Evolutionary conservation across 2,888 invertebrate species (phyloP), one percentile per base, ranked within the genome.

Genomic region (Ptychoptera albimana): DNA sequence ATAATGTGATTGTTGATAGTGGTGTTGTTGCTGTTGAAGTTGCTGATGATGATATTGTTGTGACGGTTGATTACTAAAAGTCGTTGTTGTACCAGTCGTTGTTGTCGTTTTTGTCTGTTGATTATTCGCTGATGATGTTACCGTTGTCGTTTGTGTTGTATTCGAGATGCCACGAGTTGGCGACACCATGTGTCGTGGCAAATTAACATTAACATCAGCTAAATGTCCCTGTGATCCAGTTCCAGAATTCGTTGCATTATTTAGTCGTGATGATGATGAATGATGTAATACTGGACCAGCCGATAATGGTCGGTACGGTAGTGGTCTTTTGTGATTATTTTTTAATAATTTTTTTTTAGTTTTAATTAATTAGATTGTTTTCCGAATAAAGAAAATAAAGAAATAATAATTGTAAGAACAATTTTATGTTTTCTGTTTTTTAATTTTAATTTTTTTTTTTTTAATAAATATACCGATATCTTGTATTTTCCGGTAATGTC

Each of bases 401-500:
- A 40, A 15, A 31, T 37, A 10, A 34, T 30, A 43, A 37, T 36
- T 35, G 16, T 11, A 32, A 15, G 31, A 32, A 32, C 8, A 32
- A 14, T 31, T 39, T 30, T 39, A 7, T 10, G 6, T 39, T 39
- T 38, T 38, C 16, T 32, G 32, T 11, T 32, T 32, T 32, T 32
- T 32, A n/a, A 32, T 11, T 32, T 32, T 32, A 32, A 11, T 2
- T 37, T 45, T 15, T 11, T 35, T 14, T n/a, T 15, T 38, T 37
- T 39, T 42, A 32, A 32, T 11, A 37, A 41, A 46, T 48, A 53
- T 70, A 79, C 80, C 80, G 79, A 74, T 73, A 74, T 63, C 70
- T 68, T 59, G 76, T 74, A 31, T 40, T 30, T 68, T 81, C 80
- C 67, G 83, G 82, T 68, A 88, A 78, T 64, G 83, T 84, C 70